phyloP scores from a whole-genome alignment of 2,113 vertebrate species.

The Gopherus flavomarginatus region DNA sequence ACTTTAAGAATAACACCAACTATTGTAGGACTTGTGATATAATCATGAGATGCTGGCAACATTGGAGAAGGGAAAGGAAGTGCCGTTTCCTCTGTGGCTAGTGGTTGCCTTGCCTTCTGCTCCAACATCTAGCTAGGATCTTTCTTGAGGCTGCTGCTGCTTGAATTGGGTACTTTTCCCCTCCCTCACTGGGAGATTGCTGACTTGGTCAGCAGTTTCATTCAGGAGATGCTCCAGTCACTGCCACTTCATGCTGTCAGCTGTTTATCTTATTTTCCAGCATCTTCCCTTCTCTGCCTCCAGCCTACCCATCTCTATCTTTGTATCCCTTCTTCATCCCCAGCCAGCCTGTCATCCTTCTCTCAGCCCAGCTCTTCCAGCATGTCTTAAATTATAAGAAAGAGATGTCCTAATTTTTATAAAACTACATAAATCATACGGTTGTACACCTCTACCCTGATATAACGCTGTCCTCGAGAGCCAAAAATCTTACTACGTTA shows the following conservation, averaged over 20 bases:
- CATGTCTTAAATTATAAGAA: neutral
- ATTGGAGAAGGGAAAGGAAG: neutral
- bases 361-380: conserved; percentile 54
- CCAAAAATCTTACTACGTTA: too few species aligned
- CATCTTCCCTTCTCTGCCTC: neutral
- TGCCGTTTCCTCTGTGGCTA: neutral
- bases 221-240: neutral
- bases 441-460: neutral
- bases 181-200: neutral
- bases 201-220: neutral
- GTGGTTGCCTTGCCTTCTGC: neutral
- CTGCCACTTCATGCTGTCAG: neutral
- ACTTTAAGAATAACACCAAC: neutral
- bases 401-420: neutral
- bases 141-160: neutral
- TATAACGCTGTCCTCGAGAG: too few species aligned
- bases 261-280: conserved; percentile 16
- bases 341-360: conserved; percentile 35
- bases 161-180: neutral
- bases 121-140: neutral
- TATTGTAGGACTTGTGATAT: neutral
- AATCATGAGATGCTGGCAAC: neutral
- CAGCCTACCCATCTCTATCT: neutral
- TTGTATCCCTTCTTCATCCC: conserved; percentile 7
- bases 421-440: conserved; percentile 28